These are phyloP conservation scores for Patagioenas fasciata DNA, from an alignment of 2,113 vertebrate genomes.

Conservation along the genomic window DNA sequence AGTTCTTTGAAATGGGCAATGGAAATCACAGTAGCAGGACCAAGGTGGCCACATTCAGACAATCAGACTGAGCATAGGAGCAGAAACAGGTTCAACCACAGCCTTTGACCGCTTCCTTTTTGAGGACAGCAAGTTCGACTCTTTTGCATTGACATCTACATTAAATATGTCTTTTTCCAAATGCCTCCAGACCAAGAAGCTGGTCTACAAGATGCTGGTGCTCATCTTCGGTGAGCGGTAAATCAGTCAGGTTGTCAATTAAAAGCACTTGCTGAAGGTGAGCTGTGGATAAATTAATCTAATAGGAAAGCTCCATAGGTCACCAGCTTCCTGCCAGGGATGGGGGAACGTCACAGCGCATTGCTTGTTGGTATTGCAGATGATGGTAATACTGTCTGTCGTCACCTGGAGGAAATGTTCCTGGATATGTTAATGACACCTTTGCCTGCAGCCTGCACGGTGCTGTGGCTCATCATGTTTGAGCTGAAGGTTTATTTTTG, in stretches of 20 bases:
- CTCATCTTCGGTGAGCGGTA: not conserved
- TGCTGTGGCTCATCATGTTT: not conserved
- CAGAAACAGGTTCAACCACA: not conserved
- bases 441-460: not conserved
- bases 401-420: not conserved
- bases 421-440: not conserved
- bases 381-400: not conserved
- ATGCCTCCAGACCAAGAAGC: not conserved
- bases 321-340: not conserved
- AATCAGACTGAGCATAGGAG: not conserved
- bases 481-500: not conserved
- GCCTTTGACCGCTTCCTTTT: not conserved
- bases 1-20: not conserved
- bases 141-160: not conserved
- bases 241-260: constrained; percentile 18
- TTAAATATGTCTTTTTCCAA: not conserved
- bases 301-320: constrained; percentile 42
- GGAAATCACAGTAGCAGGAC: not conserved
- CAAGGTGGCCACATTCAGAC: not conserved
- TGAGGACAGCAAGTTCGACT: not conserved
- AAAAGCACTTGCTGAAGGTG: constrained; percentile 6
- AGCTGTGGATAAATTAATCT: constrained; percentile 19
- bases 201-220: not conserved
- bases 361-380: not conserved
- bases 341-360: not conserved